Evolutionary conservation across 2,888 invertebrate genomes (phyloP).

Genomic region (Ceraclea dissimilis): DNA sequence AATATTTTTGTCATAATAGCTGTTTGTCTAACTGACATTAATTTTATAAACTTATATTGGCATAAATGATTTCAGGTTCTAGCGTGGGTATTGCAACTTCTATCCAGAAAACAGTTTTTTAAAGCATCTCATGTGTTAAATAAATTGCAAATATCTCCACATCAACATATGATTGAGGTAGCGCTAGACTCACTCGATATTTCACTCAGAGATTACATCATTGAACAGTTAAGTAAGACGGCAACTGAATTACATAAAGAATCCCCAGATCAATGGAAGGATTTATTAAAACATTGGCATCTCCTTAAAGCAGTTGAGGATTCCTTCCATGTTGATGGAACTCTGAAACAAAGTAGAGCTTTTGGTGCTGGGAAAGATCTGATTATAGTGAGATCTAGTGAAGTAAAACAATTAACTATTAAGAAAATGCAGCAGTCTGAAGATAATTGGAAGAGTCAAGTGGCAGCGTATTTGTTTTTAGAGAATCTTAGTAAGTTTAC

Average conservation of each 20-base stretch:
- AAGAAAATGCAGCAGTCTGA: constrained; percentile 42
- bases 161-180: constrained; percentile 48
- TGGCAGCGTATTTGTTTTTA: constrained; percentile 52
- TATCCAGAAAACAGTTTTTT: constrained; percentile 55
- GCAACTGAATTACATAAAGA: constrained; percentile 38
- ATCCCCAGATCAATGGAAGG: constrained; percentile 34
- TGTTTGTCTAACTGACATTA: neutral
- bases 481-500: constrained; percentile 46
- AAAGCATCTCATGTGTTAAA: constrained; percentile 56
- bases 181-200: constrained; percentile 53
- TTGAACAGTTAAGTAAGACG: constrained; percentile 54
- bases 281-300: constrained; percentile 41
- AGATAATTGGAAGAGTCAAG: constrained; percentile 47
- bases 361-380: constrained; percentile 40
- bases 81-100: constrained; percentile 54
- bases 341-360: constrained; percentile 45
- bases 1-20: constrained; percentile 3
- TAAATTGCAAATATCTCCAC: constrained; percentile 54
- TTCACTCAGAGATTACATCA: constrained; percentile 56
- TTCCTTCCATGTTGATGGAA: constrained; percentile 44
- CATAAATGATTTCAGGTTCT: constrained; percentile 41
- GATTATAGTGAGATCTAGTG: constrained; percentile 43
- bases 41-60: neutral
- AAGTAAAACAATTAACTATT: constrained; percentile 45
- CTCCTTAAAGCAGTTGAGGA: constrained; percentile 41